These are phyloP conservation scores for Agrochola lota DNA, from an alignment of 2,888 invertebrate genomes.

Conservation along the genomic window DNA sequence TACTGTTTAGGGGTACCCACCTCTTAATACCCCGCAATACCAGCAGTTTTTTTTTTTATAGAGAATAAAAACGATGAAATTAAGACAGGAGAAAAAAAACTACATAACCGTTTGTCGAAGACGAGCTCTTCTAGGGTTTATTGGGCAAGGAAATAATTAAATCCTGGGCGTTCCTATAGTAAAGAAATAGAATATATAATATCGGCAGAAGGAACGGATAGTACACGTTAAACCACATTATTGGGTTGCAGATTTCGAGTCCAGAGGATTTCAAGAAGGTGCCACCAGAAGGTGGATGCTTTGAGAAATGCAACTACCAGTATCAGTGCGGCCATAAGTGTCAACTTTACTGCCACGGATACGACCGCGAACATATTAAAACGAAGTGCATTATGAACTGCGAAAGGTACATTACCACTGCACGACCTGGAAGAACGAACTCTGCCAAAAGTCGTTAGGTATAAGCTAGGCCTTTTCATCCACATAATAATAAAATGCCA, in stretches of 20 bases:
- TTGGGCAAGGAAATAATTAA: no score
- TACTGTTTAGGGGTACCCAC: no score
- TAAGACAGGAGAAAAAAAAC: no score
- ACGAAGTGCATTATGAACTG: conserved; percentile 88
- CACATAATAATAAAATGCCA: background rate
- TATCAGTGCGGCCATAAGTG: conserved; percentile 92
- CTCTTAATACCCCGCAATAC: no score
- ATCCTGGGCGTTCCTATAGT: no score
- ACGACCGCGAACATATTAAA: conserved; percentile 87
- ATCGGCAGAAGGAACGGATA: no score
- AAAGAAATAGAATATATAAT: no score
- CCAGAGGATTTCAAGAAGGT: conserved; percentile 84
- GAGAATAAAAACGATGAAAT: no score
- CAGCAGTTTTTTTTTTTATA: no score
- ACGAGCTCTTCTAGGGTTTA: no score
- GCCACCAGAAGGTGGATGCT: conserved; percentile 92
- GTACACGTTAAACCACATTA: background rate
- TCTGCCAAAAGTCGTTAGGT: background rate
- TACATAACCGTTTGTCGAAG: no score
- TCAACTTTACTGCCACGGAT: conserved; percentile 90
- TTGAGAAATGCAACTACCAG: conserved; percentile 84
- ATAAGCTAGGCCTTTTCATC: background rate
- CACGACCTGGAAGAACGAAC: background rate
- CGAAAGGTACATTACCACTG: conserved; percentile 81
- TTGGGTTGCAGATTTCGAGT: conserved; percentile 36